Evolutionary conservation across 1,140 invertebrate species (phyloP).

Genomic region (Nilaparvata lugens): DNA sequence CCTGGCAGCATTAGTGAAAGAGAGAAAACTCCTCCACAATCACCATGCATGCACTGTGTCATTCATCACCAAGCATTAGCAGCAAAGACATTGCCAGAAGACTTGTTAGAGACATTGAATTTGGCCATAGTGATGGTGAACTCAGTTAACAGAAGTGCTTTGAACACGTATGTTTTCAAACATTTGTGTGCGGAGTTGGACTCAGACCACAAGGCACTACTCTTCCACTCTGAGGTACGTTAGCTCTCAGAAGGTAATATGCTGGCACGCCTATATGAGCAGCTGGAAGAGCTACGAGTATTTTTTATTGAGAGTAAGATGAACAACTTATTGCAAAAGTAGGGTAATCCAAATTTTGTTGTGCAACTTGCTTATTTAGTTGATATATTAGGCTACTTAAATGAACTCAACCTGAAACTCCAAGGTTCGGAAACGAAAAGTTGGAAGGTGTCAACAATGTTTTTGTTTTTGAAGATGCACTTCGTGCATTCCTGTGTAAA

Average conservation of each 20-base stretch:
- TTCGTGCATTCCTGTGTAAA: constrained; percentile 20
- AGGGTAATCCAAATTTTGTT: constrained; percentile 18
- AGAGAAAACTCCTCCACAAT: constrained; percentile 26
- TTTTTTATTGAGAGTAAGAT: no score
- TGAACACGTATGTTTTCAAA: constrained; percentile 29
- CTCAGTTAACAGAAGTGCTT: constrained; percentile 28
- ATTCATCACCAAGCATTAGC: constrained; percentile 30
- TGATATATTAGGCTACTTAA: constrained; percentile 24
- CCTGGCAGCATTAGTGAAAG: constrained; percentile 28
- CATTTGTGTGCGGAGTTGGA: constrained; percentile 24
- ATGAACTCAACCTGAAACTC: constrained; percentile 26
- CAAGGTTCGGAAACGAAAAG: constrained; percentile 19
- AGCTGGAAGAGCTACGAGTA: no score
- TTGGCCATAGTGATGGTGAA: constrained; percentile 30
- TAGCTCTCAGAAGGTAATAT: not conserved
- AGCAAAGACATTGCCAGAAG: constrained; percentile 28
- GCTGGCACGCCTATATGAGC: no score
- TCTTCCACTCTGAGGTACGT: constrained; percentile 3
- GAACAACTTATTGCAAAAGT: constrained; percentile 14
- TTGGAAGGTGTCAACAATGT: constrained; percentile 23
- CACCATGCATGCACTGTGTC: constrained; percentile 25
- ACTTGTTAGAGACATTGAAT: constrained; percentile 24
- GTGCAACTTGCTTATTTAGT: constrained; percentile 23
- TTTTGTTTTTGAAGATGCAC: constrained; percentile 23
- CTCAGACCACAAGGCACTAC: constrained; percentile 16